Conservation (phyloP, 2,888 invertebrate genomes). For the Drosophila histrio region DNA sequence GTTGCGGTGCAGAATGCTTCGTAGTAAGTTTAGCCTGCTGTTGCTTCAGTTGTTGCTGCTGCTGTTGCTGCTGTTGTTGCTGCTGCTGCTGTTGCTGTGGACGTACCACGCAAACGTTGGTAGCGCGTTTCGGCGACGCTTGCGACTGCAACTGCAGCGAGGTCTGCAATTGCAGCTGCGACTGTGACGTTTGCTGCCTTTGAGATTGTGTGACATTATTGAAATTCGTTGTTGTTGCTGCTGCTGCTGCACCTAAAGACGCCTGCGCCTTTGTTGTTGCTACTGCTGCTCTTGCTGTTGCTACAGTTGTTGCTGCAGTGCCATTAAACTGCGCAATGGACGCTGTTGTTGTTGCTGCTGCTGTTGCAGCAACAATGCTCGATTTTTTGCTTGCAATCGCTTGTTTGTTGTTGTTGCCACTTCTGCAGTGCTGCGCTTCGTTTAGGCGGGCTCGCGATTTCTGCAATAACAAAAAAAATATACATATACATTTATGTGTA, state of each 20-base stretch:
- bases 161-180: slow-evolving; percentile 60
- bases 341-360: slow-evolving; percentile 24
- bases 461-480: slow-evolving; percentile 50
- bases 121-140: slow-evolving; percentile 67
- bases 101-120: slow-evolving; percentile 79
- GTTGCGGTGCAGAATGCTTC: slow-evolving; percentile 51
- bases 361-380: slow-evolving; percentile 52
- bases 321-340: slow-evolving; percentile 62
- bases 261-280: slow-evolving; percentile 71
- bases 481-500: background rate
- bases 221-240: slow-evolving; percentile 68
- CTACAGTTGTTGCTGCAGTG: slow-evolving; percentile 34
- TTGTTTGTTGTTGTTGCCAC: slow-evolving; percentile 45
- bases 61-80: slow-evolving; percentile 64
- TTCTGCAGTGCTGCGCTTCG: slow-evolving; percentile 63
- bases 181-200: slow-evolving; percentile 57
- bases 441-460: slow-evolving; percentile 80
- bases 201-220: slow-evolving; percentile 81
- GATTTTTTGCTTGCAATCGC: slow-evolving; percentile 46
- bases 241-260: slow-evolving; percentile 62
- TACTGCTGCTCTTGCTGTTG: slow-evolving; percentile 44
- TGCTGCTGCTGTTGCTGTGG: slow-evolving; percentile 63
- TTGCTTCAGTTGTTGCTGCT: slow-evolving; percentile 57
- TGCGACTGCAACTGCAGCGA: slow-evolving; percentile 60
- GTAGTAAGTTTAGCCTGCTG: slow-evolving; percentile 47